Evolutionary conservation across 2,888 invertebrate species (phyloP), one percentile per base, ranked within the genome.

Genomic region (Pseudoips prasinana): DNA sequence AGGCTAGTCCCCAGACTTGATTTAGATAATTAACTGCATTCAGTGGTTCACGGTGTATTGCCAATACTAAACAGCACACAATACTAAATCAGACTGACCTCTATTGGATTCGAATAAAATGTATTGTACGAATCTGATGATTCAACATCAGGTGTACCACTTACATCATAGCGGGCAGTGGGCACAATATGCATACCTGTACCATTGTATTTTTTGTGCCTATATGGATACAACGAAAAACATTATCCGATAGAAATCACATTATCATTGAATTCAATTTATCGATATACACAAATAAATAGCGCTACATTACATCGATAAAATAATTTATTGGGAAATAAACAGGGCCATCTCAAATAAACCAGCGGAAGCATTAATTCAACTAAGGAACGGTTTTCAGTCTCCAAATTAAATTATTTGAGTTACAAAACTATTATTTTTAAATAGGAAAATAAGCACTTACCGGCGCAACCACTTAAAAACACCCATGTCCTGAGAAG

Each of bases 391-490:
- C n/a, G n/a, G n/a, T n/a, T n/a, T n/a, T n/a, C n/a, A n/a, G n/a
- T n/a, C n/a, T n/a, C n/a, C n/a, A n/a, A n/a, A n/a, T n/a, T n/a
- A n/a, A n/a, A n/a, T n/a, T n/a, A n/a, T n/a, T n/a, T n/a, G n/a
- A n/a, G n/a, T n/a, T n/a, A n/a, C n/a, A n/a, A n/a, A n/a, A n/a
- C n/a, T n/a, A n/a, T n/a, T n/a, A n/a, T n/a, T n/a, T n/a, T n/a
- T n/a, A n/a, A n/a, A n/a, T 9, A 23, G 10, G 24, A 33, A 19
- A 20, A 27, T 42, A 43, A 24, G 43, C 64, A 82, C 87, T 84
- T 62, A 87, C 88, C 88, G 81, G 67, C 88, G 87, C 58, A 88
- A 66, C 88, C 87, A 88, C 69, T 87, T 87, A 64, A 88, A 85
- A 56, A 88, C 87, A 58, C 87, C 86, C 88, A 88, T 88, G 53